These are phyloP conservation scores for Bombus terrestris DNA, from an alignment of 1,140 invertebrate species.

Conservation along the genomic window DNA sequence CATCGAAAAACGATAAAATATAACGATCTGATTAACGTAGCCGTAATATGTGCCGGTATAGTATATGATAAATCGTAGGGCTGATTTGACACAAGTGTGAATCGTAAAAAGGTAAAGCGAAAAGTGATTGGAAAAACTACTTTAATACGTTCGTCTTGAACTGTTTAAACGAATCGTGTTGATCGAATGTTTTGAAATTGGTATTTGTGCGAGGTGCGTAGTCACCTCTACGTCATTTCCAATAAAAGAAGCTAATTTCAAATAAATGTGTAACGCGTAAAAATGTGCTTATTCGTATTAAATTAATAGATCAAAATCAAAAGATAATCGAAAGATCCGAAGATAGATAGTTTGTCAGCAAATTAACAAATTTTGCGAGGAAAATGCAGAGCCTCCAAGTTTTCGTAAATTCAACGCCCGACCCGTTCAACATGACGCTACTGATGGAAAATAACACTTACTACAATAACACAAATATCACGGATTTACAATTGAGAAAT, in stretches of 20 bases:
- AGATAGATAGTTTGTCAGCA: not conserved
- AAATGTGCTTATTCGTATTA: not conserved
- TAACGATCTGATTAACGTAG: not conserved
- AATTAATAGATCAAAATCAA: not conserved
- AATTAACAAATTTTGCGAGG: not conserved
- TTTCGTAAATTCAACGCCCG: conserved; percentile 55
- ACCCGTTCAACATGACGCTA: conserved; percentile 57
- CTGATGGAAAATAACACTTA: conserved; percentile 66
- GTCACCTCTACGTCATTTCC: not conserved
- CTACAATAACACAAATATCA: conserved; percentile 69
- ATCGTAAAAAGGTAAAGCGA: not conserved
- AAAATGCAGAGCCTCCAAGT: conserved; percentile 67
- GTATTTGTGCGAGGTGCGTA: not conserved
- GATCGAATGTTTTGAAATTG: not conserved
- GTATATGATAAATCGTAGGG: not conserved
- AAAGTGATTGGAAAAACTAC: not conserved
- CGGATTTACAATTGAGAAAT: conserved; percentile 71
- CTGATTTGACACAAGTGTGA: not conserved
- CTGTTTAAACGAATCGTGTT: not conserved
- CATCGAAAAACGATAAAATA: not conserved
- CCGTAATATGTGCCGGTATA: not conserved
- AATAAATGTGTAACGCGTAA: not conserved
- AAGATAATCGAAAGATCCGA: not conserved
- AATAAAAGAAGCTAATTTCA: not conserved
- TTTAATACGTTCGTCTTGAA: not conserved